Evolutionary conservation across 2,113 vertebrate species (phyloP).

Genomic region (Meles meles): DNA sequence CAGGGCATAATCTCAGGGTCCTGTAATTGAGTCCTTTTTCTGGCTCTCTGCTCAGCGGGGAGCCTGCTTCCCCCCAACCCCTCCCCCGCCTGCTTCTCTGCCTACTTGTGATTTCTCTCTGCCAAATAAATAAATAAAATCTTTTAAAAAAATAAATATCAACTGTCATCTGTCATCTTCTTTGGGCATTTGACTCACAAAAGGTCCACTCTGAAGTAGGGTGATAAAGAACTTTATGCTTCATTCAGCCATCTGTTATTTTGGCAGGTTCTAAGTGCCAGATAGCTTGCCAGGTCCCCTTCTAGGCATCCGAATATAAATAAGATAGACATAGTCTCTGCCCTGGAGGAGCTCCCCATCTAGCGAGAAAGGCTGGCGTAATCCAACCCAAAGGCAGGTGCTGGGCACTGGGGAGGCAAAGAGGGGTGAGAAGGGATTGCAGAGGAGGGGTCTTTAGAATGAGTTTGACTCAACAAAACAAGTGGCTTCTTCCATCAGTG

Average conservation of each 20-base stretch:
- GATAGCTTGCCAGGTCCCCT: background rate
- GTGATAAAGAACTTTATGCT: background rate
- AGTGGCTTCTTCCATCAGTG: background rate
- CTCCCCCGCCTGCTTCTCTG: too few species aligned
- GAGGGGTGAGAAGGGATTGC: background rate
- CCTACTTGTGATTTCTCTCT: too few species aligned
- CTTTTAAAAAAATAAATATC: too few species aligned
- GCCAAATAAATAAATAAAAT: too few species aligned
- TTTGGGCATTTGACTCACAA: slow-evolving; percentile 2
- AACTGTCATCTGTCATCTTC: background rate
- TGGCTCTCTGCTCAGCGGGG: too few species aligned
- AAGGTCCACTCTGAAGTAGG: background rate
- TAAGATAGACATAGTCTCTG: background rate
- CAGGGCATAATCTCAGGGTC: too few species aligned
- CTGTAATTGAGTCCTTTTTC: too few species aligned
- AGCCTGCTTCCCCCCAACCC: too few species aligned
- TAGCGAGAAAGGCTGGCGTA: background rate
- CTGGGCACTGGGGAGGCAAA: background rate
- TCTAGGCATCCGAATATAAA: background rate
- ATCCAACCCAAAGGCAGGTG: background rate
- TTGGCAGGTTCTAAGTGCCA: background rate
- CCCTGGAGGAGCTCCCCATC: background rate
- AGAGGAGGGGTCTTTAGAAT: background rate
- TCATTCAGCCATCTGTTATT: background rate
- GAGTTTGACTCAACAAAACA: background rate